phyloP scores from a whole-genome alignment of 2,797 vertebrate genomes.

The Spea hammondii region DNA sequence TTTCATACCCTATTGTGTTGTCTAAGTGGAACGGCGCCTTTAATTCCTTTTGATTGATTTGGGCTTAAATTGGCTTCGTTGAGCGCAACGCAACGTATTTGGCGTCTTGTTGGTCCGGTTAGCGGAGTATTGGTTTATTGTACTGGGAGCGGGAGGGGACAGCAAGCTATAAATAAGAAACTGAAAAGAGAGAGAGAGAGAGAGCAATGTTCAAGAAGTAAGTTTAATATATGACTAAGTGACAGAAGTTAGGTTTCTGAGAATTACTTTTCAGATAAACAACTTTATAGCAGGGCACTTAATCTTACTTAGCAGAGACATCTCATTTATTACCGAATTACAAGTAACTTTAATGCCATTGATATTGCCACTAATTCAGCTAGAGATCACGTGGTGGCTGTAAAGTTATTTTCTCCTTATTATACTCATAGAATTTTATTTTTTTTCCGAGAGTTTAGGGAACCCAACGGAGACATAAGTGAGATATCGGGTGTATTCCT shows the following conservation, averaged over 20 bases:
- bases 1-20: too few relatives aligned
- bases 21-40: too few relatives aligned
- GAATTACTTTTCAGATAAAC: slow-evolving; percentile 86
- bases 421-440: neutral
- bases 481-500: too few relatives aligned
- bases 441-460: too few relatives aligned
- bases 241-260: slow-evolving; percentile 75
- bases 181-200: slow-evolving; percentile 31
- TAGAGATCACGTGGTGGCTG: slow-evolving; percentile 59
- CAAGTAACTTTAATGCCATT: slow-evolving; percentile 73
- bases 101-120: neutral
- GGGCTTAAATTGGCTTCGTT: too few relatives aligned
- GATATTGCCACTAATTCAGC: slow-evolving; percentile 64
- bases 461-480: too few relatives aligned
- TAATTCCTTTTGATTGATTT: too few relatives aligned
- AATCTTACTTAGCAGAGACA: slow-evolving; percentile 76
- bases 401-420: slow-evolving; percentile 41
- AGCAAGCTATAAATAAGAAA: slow-evolving; percentile 59
- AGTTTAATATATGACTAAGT: slow-evolving; percentile 87
- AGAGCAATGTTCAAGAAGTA: slow-evolving; percentile 75
- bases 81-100: neutral
- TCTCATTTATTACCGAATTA: slow-evolving; percentile 77
- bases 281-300: slow-evolving; percentile 79
- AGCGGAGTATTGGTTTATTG: slow-evolving; percentile 16
- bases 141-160: slow-evolving; percentile 36